Evolutionary conservation across 2,888 invertebrate genomes (phyloP), one percentile per base, ranked within the genome.

Genomic region (Cecidostiba fungosa): DNA sequence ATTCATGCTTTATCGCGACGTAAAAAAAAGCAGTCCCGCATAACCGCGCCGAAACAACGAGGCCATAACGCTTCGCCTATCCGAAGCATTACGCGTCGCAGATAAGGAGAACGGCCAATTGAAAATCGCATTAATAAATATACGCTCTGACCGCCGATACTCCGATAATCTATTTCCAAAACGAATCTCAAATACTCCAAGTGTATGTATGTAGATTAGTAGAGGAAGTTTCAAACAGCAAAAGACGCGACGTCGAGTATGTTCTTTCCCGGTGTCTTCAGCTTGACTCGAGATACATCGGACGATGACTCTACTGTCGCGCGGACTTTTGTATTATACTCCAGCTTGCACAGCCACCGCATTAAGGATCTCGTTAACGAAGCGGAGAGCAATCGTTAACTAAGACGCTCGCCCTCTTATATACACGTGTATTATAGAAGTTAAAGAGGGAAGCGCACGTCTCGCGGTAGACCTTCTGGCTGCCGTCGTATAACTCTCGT

Each of bases 281-380:
- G 50, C 50, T 2, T n/a, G 54, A 54, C n/a, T 19, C 16, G 79
- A n/a, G 32, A 26, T n/a, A 10, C n/a, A 39, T 54, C 23, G 70
- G 54, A 6, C 26, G 54, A 54, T 32, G 59, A 66, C 14, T 39
- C 10, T 26, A 23, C 47, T 3, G 12, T 39, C 16, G 43, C 47
- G 23, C n/a, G 4, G 1, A n/a, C n/a, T n/a, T n/a, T n/a, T n/a
- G n/a, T 43, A 8, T 8, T 43, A 43, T 12, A 43, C 19, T 6
- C 1, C 54, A 0, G 3, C 54, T n/a, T 3, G 16, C 54, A n/a
- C 6, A 16, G 54, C n/a, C 54, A 36, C 12, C 50, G 19, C 76
- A 79, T 76, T 79, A 79, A 69, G 50, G 73, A 62, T 84, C 74
- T 84, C 73, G 78, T 79, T 79, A 84, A 50, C 73, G 84, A 79